Evolutionary conservation across 2,797 vertebrate species (phyloP), one percentile per base, ranked within the genome.

Genomic region (Mus spretus): DNA sequence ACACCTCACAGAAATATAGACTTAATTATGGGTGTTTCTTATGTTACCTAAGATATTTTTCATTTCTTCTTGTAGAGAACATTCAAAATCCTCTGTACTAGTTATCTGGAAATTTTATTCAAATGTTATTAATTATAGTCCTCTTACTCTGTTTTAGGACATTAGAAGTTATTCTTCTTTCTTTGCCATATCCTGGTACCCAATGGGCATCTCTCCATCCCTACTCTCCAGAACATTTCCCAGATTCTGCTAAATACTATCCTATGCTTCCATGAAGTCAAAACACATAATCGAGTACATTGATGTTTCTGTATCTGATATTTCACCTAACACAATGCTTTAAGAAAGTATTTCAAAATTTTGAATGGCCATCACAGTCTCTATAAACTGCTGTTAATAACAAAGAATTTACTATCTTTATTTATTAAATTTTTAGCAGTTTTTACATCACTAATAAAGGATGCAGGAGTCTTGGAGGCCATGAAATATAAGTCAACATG

Each of bases 271-370:
- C 17, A 31, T 74, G 37, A 61, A 65, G 24, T 67, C 26, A 53
- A 93, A n/a, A 47, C 14, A 15, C n/a, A 14, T 53, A 53, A 31
- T 40, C 57, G 61, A 80, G 10, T 15, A 40, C 83, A 67, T 37
- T 72, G 67, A 20, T 81, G 31, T 22, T 72, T 50, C 74, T 87
- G 31, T 59, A 15, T 55, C 63, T 88, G 91, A 9, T 19, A 44
- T 40, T 47, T 53, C 12, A 55, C 28, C 40, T 40, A 44, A 83
- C 28, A 59, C 85, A 67, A 22, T 59, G 61, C 24, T 72, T 59
- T 70, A 82, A 34, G 28, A 88, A 70, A 72, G 2, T 34, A 84
- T 70, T 94, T 86, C 22, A 90, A 82, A 87, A 88, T 75, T 75
- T 15, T 65, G 14, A 57, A 57, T 55, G 28, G 17, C n/a, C 50